Evolutionary conservation across 2,797 vertebrate species (phyloP).

Genomic region (Enteromius afrohamiltoni): DNA sequence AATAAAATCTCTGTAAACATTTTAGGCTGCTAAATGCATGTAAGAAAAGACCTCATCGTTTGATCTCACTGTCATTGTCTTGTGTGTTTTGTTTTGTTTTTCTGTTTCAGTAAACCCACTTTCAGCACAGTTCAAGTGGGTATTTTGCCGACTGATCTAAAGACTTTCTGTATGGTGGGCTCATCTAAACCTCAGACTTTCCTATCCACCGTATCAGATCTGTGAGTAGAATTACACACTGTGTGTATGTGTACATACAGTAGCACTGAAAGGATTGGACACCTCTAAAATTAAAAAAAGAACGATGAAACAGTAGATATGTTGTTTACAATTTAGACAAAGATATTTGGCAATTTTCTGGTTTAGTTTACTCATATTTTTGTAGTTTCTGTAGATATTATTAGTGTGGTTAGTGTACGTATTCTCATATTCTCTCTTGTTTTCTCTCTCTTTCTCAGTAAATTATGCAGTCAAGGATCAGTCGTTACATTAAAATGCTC

Average conservation of each 20-base stretch:
- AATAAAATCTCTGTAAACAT: neutral
- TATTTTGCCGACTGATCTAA: slow-evolving; percentile 40
- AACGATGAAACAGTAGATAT: neutral
- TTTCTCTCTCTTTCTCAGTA: slow-evolving; percentile 16
- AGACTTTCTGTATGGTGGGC: slow-evolving; percentile 45
- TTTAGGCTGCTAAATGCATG: neutral
- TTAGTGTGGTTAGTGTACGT: neutral
- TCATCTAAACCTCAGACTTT: slow-evolving; percentile 26
- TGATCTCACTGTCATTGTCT: neutral
- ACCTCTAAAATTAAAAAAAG: neutral
- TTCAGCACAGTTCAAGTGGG: slow-evolving; percentile 19
- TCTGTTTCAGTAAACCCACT: slow-evolving; percentile 58
- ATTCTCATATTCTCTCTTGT: neutral
- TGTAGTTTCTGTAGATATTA: neutral
- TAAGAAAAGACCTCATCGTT: neutral
- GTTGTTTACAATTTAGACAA: neutral
- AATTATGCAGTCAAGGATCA: neutral
- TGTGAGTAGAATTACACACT: slow-evolving; percentile 53
- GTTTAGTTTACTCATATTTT: neutral
- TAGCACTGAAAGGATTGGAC: neutral
- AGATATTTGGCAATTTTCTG: neutral
- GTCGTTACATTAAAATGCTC: slow-evolving; percentile 31
- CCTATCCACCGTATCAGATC: slow-evolving; percentile 22
- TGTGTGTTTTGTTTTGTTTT: neutral
- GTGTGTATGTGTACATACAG: too few species aligned